These are phyloP conservation scores for Goniozus legneri DNA, from an alignment of 1,140 invertebrate genomes.

Conservation along the genomic window DNA sequence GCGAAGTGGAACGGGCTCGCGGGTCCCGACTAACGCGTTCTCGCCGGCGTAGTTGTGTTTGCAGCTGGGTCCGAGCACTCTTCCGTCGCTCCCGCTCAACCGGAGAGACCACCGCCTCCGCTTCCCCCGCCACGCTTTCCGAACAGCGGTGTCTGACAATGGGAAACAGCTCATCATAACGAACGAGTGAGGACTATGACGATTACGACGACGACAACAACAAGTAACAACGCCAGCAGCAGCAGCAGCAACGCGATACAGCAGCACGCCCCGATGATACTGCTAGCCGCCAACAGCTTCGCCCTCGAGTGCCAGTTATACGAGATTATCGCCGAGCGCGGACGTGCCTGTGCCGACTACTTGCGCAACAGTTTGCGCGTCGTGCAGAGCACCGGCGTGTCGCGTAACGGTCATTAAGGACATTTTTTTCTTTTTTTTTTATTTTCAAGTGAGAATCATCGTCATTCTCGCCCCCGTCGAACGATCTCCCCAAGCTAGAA, in stretches of 20 bases:
- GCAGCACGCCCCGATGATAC: slow-evolving; percentile 39
- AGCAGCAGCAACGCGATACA: slow-evolving; percentile 46
- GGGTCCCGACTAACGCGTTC: slow-evolving; percentile 15
- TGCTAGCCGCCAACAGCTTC: slow-evolving; percentile 40
- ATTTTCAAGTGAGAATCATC: no score
- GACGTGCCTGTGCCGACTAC: slow-evolving; percentile 59
- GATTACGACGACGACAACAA: no score
- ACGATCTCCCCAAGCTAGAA: background rate
- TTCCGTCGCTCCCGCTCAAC: slow-evolving; percentile 59
- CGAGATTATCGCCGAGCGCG: slow-evolving; percentile 53
- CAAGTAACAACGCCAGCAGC: slow-evolving; percentile 50
- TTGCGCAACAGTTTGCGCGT: slow-evolving; percentile 51
- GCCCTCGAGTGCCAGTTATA: slow-evolving; percentile 55
- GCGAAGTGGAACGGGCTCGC: slow-evolving; percentile 4
- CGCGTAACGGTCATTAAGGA: no score
- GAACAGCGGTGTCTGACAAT: slow-evolving; percentile 67
- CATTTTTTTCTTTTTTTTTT: no score
- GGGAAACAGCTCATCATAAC: slow-evolving; percentile 58
- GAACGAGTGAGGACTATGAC: no score
- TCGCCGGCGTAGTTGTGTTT: slow-evolving; percentile 54
- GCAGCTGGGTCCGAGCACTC: slow-evolving; percentile 64
- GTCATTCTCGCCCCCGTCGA: background rate
- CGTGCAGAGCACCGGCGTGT: slow-evolving; percentile 3
- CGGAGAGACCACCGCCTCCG: slow-evolving; percentile 61
- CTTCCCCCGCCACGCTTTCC: slow-evolving; percentile 67